Conservation (phyloP, 2,888 invertebrate species). For the Drosophila anomelani region DNA sequence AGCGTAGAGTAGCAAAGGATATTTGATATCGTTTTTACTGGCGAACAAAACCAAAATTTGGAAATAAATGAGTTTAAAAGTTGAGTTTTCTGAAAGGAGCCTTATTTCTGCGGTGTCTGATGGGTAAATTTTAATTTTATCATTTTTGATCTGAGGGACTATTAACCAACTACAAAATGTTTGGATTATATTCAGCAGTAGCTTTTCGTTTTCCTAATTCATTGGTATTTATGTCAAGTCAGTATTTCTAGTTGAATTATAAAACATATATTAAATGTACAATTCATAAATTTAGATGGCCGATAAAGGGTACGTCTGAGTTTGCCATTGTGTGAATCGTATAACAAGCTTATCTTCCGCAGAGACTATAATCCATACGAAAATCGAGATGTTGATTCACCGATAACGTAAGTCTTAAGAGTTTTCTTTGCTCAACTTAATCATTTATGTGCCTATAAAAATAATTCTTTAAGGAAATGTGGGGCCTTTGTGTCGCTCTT, state of each 20-base stretch:
- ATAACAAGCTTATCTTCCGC: not conserved
- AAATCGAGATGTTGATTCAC: slow-evolving; percentile 6
- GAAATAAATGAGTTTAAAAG: not conserved
- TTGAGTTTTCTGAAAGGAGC: not conserved
- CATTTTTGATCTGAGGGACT: too few species aligned
- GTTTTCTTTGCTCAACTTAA: too few species aligned
- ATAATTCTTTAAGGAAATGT: not conserved
- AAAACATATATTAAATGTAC: too few species aligned
- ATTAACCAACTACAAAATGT: too few species aligned
- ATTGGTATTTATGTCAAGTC: too few species aligned
- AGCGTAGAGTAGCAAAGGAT: too few species aligned
- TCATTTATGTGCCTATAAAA: not conserved
- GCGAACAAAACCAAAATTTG: not conserved
- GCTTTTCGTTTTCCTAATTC: not conserved
- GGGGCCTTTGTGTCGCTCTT: slow-evolving; percentile 25
- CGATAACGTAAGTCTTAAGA: slow-evolving; percentile 19
- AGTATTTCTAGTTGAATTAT: too few species aligned
- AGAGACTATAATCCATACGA: slow-evolving; percentile 10
- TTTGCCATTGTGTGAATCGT: too few species aligned
- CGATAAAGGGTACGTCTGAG: not conserved
- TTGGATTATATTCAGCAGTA: not conserved
- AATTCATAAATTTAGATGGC: not conserved
- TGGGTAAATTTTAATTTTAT: not conserved
- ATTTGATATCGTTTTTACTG: slow-evolving; percentile 1
- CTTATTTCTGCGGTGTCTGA: not conserved